Percentiles rank a stretch among this genome's conserved stretches.
phyloP scores from a whole-genome alignment of 2,888 invertebrate genomes.

The Brachypalpus laphriformis region DNA sequence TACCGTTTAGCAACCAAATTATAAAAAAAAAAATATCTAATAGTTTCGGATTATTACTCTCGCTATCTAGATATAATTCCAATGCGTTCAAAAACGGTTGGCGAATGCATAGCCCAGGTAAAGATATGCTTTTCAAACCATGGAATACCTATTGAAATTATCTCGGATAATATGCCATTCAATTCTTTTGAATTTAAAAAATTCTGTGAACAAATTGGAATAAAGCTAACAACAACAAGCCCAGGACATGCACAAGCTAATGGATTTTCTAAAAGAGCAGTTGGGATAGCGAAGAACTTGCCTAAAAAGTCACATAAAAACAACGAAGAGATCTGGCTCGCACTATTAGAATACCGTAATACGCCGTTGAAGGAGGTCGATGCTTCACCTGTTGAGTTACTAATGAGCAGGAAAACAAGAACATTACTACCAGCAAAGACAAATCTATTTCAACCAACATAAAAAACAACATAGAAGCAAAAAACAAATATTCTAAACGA shows the following conservation, averaged over 20 bases:
- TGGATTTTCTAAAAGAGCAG: conserved; percentile 64
- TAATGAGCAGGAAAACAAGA: conserved; percentile 62
- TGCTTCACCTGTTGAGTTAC: conserved; percentile 52
- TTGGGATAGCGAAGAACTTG: conserved; percentile 54
- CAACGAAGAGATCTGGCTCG: conserved; percentile 48
- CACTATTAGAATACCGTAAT: conserved; percentile 38
- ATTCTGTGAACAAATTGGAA: not conserved
- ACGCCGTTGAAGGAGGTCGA: conserved; percentile 46
- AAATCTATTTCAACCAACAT: not conserved
- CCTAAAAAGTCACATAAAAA: conserved; percentile 43
- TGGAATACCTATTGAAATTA: conserved; percentile 57
- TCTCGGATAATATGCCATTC: conserved; percentile 64
- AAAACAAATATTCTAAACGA: not conserved
- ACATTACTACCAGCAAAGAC: conserved; percentile 33
- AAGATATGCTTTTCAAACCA: conserved; percentile 65
- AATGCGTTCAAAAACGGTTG: conserved; percentile 60
- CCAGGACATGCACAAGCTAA: conserved; percentile 61
- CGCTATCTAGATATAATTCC: conserved; percentile 68
- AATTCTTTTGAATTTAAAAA: conserved; percentile 40
- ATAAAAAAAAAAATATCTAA: not conserved
- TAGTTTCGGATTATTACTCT: not conserved
- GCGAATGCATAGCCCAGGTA: conserved; percentile 56
- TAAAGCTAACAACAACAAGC: conserved; percentile 49
- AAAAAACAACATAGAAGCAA: not conserved
- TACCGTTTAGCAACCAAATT: no score